Conservation (phyloP, 1,140 invertebrate species). For the Nixonia krombeini region DNA sequence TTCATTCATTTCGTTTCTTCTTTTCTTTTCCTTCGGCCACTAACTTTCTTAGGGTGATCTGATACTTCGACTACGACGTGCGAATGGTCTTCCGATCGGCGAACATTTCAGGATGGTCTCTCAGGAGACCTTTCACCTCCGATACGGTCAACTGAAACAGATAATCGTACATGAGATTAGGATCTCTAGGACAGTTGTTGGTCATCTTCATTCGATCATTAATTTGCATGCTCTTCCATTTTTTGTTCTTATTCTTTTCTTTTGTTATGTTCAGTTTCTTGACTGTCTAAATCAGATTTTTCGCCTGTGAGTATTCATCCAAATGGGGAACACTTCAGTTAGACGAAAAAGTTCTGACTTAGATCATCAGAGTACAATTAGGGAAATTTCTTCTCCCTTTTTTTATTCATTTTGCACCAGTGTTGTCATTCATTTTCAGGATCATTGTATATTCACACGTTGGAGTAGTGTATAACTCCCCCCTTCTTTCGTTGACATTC, state of each 20-base stretch:
- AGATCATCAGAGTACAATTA: too few species aligned
- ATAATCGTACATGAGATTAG: constrained; percentile 20
- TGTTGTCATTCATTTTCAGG: constrained; percentile 36
- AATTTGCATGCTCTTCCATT: constrained; percentile 29
- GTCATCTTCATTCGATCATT: constrained; percentile 56
- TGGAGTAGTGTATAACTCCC: not conserved
- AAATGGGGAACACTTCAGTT: too few species aligned
- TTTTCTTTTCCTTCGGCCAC: constrained; percentile 64
- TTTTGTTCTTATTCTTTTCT: constrained; percentile 21
- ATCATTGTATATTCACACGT: constrained; percentile 9
- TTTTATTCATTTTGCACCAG: constrained; percentile 29
- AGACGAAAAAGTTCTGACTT: too few species aligned
- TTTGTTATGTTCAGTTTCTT: too few species aligned
- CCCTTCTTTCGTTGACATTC: too few species aligned
- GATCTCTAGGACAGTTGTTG: constrained; percentile 66
- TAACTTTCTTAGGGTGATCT: constrained; percentile 66
- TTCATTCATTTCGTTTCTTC: constrained; percentile 38
- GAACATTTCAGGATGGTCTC: not conserved
- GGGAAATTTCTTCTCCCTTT: too few species aligned
- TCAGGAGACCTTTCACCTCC: constrained; percentile 25
- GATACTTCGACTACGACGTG: constrained; percentile 1
- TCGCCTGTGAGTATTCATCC: too few species aligned
- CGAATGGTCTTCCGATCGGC: too few species aligned
- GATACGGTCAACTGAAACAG: constrained; percentile 15
- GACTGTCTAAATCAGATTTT: too few species aligned